Percentiles rank a stretch among this genome's conserved stretches.
These are phyloP conservation scores for Drosophila pegasa DNA, from an alignment of 2,888 invertebrate genomes.

Conservation along the genomic window DNA sequence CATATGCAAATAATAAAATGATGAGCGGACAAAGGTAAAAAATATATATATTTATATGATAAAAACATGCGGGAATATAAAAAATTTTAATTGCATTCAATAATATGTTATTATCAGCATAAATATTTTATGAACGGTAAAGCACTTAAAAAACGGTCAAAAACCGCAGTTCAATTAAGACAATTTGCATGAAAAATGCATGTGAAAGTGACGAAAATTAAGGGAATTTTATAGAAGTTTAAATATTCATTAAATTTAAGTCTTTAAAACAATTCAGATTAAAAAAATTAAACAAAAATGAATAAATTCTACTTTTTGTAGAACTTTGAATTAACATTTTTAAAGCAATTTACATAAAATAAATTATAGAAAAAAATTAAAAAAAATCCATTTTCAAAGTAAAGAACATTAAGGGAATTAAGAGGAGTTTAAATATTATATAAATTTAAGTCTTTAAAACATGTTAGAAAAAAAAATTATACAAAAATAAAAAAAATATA, in stretches of 20 bases:
- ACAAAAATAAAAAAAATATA: no score
- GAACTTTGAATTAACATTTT: no score
- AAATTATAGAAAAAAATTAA: no score
- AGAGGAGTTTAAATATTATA: no score
- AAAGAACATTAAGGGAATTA: no score
- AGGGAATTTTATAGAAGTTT: neutral
- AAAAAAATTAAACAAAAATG: neutral
- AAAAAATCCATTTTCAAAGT: no score
- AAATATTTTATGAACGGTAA: neutral
- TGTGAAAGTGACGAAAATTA: neutral
- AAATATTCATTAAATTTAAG: neutral
- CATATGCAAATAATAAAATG: slow-evolving; percentile 10
- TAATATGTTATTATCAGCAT: neutral
- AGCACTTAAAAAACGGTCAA: neutral
- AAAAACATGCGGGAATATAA: neutral
- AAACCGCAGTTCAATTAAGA: neutral
- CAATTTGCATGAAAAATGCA: neutral
- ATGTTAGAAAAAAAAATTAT: no score
- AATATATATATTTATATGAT: neutral
- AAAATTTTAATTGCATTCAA: slow-evolving; percentile 1
- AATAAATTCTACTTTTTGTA: neutral
- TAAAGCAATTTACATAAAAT: no score
- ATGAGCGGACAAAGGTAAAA: neutral
- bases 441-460: no score
- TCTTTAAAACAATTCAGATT: neutral